These are phyloP conservation scores for Harpalus rubripes DNA, from an alignment of 2,888 invertebrate species.

Conservation along the genomic window DNA sequence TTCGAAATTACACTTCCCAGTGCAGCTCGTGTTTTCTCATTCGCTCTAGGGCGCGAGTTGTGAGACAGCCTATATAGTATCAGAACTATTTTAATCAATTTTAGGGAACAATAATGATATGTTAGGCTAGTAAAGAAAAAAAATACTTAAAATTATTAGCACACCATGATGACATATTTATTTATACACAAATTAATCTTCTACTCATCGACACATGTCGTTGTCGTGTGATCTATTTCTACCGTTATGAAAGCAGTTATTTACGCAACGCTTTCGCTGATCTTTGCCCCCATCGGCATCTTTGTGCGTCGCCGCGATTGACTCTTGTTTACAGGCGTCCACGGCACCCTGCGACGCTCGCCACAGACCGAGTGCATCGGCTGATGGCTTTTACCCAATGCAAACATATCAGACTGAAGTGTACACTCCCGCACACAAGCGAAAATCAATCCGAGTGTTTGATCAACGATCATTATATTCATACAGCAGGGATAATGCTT, in stretches of 20 bases:
- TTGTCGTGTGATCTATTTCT: slow-evolving; percentile 29
- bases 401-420: slow-evolving; percentile 57
- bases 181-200: not conserved
- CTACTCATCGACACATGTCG: not conserved
- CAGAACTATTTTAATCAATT: no score
- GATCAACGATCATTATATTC: slow-evolving; percentile 15
- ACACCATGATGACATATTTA: no score
- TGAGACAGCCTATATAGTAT: no score
- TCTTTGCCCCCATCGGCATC: slow-evolving; percentile 23
- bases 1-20: no score
- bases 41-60: no score
- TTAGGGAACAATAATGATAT: no score
- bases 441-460: slow-evolving; percentile 33
- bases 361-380: slow-evolving; percentile 9
- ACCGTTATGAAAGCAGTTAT: slow-evolving; percentile 26
- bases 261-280: slow-evolving; percentile 16
- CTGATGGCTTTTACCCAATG: slow-evolving; percentile 53
- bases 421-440: slow-evolving; percentile 49
- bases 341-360: slow-evolving; percentile 28
- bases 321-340: slow-evolving; percentile 26
- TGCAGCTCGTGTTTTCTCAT: no score
- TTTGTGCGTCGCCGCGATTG: slow-evolving; percentile 38
- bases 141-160: not conserved
- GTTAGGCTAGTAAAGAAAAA: no score
- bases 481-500: not conserved